phyloP scores from a whole-genome alignment of 2,797 vertebrate genomes.

The Labeo calbasu region DNA sequence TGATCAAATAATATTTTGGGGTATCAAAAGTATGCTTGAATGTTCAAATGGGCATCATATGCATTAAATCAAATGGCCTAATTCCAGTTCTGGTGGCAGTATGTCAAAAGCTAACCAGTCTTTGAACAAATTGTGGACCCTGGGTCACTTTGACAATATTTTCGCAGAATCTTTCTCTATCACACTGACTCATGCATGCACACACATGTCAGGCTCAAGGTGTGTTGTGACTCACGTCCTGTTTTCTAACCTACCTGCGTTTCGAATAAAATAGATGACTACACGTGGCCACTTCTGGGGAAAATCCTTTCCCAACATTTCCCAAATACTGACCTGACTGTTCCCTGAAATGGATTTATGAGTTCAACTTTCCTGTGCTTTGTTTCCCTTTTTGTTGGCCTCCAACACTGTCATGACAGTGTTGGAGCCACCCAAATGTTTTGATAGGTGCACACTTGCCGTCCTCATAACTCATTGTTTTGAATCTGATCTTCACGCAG shows the following conservation, averaged over 20 bases:
- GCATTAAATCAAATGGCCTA: background rate
- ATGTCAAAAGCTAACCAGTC: background rate
- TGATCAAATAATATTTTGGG: background rate
- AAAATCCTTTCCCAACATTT: background rate
- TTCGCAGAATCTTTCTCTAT: background rate
- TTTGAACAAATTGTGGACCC: background rate
- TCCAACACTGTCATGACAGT: constrained; percentile 13
- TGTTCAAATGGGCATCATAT: background rate
- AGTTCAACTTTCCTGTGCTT: constrained; percentile 2
- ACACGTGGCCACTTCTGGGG: background rate
- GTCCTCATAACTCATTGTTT: background rate
- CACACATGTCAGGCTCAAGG: constrained; percentile 30
- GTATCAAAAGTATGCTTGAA: background rate
- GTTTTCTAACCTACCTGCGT: constrained; percentile 1
- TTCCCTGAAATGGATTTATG: constrained; percentile 34
- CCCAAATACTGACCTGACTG: background rate
- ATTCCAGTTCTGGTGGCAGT: background rate
- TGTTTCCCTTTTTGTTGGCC: background rate
- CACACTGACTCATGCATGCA: background rate
- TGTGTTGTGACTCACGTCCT: constrained; percentile 47
- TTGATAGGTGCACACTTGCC: constrained; percentile 11
- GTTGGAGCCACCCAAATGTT: constrained; percentile 2
- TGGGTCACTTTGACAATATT: background rate
- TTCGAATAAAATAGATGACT: constrained; percentile 2
- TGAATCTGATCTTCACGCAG: constrained; percentile 70